phyloP scores from a whole-genome alignment of 2,113 vertebrate species.

The rabbit (Oryctolagus cuniculus) region mOryCun1.1 NC_091442.1:35732001-35732500 shows the following conservation, averaged over 20 bases:
- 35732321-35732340: too few relatives aligned
- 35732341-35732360: too few relatives aligned
- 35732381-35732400: too few relatives aligned
- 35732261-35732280: not conserved
- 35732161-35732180: conserved; percentile 42
- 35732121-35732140: not conserved
- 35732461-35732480: not conserved
- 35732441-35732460: not conserved
- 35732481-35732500: not conserved
- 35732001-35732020: not conserved
- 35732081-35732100: not conserved
- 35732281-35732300: not conserved
- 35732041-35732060: not conserved
- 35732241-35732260: not conserved
- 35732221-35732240: not conserved
- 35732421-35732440: not conserved
- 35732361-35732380: too few relatives aligned
- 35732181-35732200: not conserved
- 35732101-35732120: not conserved
- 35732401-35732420: too few relatives aligned
- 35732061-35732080: not conserved
- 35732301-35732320: not conserved
- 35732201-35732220: not conserved
- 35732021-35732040: not conserved
- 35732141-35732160: not conserved